phyloP scores from a whole-genome alignment of 2,888 invertebrate genomes.

The Pollenia griseotomentosa region DNA sequence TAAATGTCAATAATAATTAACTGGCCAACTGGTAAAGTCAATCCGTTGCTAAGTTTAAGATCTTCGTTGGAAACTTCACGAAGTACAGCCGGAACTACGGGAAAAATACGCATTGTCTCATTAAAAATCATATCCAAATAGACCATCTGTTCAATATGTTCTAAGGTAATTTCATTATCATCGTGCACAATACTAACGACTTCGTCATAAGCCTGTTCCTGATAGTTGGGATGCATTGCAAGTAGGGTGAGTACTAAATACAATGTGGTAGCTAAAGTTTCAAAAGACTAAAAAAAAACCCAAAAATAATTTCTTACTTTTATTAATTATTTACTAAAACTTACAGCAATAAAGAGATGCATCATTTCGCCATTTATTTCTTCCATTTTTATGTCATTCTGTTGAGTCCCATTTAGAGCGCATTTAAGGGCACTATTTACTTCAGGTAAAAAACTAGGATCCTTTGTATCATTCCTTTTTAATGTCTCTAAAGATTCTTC shows the following conservation, averaged over 20 bases:
- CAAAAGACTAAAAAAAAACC: slow-evolving; percentile 77
- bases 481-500: slow-evolving; percentile 13
- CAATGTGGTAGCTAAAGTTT: slow-evolving; percentile 80
- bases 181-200: slow-evolving; percentile 74
- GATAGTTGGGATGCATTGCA: slow-evolving; percentile 79
- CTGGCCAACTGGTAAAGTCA: slow-evolving; percentile 78
- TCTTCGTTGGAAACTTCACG: slow-evolving; percentile 76
- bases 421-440: neutral
- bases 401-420: neutral
- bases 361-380: neutral
- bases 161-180: slow-evolving; percentile 76
- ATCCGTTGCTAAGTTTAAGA: slow-evolving; percentile 76
- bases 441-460: slow-evolving; percentile 15
- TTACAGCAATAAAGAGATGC: slow-evolving; percentile 24
- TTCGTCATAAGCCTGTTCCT: slow-evolving; percentile 79
- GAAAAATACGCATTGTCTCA: slow-evolving; percentile 81
- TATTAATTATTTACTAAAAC: too few species aligned
- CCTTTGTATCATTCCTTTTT: neutral
- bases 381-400: neutral
- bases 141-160: slow-evolving; percentile 78
- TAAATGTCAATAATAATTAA: slow-evolving; percentile 79
- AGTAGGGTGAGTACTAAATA: slow-evolving; percentile 76
- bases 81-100: slow-evolving; percentile 78
- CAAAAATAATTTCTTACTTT: too few species aligned
- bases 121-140: slow-evolving; percentile 81